A percentile compares a stretch with the other conserved stretches of the same genome.
Evolutionary conservation across 1,140 invertebrate genomes (phyloP).

Genomic region (Euglossa dilemma): DNA sequence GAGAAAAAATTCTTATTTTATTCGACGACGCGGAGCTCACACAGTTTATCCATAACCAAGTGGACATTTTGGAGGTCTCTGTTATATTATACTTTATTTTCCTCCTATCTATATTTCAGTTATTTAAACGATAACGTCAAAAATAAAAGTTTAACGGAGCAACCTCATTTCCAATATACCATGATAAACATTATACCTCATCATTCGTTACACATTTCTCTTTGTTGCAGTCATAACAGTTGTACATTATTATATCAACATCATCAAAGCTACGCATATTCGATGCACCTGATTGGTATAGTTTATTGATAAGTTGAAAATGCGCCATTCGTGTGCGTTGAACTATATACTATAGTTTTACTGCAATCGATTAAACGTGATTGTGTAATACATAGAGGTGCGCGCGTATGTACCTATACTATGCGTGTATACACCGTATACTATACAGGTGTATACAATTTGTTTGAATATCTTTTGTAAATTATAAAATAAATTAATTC

Average conservation of each 20-base stretch:
- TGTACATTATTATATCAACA: slow-evolving; percentile 19
- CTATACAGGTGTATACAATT: neutral
- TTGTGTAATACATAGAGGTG: slow-evolving; percentile 24
- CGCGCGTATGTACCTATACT: neutral
- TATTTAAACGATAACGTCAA: neutral
- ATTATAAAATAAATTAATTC: neutral
- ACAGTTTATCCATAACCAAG: slow-evolving; percentile 53
- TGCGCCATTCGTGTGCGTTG: slow-evolving; percentile 13
- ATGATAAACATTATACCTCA: slow-evolving; percentile 1
- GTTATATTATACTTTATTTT: slow-evolving; percentile 56
- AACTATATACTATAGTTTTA: slow-evolving; percentile 18
- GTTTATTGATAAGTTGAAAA: slow-evolving; percentile 31
- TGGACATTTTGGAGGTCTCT: slow-evolving; percentile 74
- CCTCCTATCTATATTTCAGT: neutral
- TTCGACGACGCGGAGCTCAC: slow-evolving; percentile 27
- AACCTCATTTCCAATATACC: neutral
- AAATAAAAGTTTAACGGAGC: neutral
- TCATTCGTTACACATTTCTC: slow-evolving; percentile 3
- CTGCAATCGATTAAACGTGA: slow-evolving; percentile 21
- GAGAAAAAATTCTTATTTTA: slow-evolving; percentile 43
- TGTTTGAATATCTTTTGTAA: neutral
- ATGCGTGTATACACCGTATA: neutral
- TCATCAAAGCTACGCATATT: neutral
- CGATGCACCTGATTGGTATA: neutral
- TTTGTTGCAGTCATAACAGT: slow-evolving; percentile 14